Conservation (phyloP, 2,113 vertebrate genomes). For the Triplophysa dalaica region DNA sequence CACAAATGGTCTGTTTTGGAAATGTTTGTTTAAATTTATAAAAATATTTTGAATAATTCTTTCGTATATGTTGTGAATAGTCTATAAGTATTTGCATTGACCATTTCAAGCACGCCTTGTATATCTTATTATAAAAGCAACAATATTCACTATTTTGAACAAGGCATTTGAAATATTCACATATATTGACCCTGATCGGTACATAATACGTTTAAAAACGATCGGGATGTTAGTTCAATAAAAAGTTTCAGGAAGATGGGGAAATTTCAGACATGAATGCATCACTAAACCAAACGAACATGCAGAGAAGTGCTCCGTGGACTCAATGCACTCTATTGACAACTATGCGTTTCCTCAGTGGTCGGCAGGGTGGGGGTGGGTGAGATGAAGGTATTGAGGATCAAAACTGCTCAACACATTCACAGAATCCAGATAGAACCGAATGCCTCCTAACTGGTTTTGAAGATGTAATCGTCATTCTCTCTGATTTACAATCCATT, state of each 20-base stretch:
- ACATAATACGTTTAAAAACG: background rate
- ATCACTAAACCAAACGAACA: slow-evolving; percentile 3
- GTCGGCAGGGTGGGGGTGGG: slow-evolving; percentile 27
- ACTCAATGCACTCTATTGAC: slow-evolving; percentile 28
- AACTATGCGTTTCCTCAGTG: slow-evolving; percentile 30
- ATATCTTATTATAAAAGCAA: background rate
- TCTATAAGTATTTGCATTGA: too few species aligned
- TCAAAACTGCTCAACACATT: slow-evolving; percentile 24
- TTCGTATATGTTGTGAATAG: background rate
- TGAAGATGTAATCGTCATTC: background rate
- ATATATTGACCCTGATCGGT: background rate
- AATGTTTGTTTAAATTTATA: too few species aligned
- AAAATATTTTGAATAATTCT: background rate
- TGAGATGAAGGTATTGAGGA: slow-evolving; percentile 32
- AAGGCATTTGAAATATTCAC: background rate
- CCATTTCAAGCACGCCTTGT: too few species aligned
- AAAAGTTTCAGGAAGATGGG: background rate
- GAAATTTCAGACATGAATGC: background rate
- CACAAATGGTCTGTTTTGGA: background rate
- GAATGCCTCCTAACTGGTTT: background rate
- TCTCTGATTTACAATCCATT: background rate
- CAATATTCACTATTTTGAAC: background rate
- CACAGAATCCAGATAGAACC: background rate
- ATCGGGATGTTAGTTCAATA: background rate
- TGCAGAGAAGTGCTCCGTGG: background rate